Base-by-base conservation (phyloP, 1,140 invertebrate species). In the Sweltsa coloradensis region DNA sequence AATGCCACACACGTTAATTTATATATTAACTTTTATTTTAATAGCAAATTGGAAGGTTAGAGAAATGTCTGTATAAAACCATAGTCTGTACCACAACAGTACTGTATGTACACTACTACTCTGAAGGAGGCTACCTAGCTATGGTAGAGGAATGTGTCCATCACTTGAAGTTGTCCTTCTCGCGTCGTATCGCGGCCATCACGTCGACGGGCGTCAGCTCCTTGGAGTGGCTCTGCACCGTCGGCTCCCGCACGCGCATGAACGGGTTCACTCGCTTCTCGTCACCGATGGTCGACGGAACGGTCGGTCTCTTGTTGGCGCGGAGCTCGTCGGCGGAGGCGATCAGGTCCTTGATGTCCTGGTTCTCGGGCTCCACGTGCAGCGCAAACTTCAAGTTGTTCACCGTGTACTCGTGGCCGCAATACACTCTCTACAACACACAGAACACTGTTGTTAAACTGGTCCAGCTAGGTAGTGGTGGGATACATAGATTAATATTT, bases 381-480 rank as follows among this genome's bases (percentile, higher is more conserved):
- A 72, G 60, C 0, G 85, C 92, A 73, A 90, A 99, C 55, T 83
- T 83, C 31, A 99, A 70, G 69, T 99, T 99, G 54, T 78, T 78
- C 6, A 85, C 61, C 0, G 93, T 89, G 60, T 99, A 99, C 64
- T 99, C 96, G 67, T 99, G 96, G 0, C 96, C 96, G 69, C 93
- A 97, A 66, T 85, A 99, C 0, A 99, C 90, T 66, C 82, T 78
- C 81, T 85, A 57, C 14, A 68, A 59, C 29, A 57, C 54, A 51
- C 52, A 52, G 29, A n/a, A n/a, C n/a, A n/a, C n/a, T n/a, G n/a
- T n/a, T n/a, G n/a, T n/a, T n/a, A n/a, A n/a, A n/a, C n/a, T n/a
- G n/a, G n/a, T n/a, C n/a, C n/a, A n/a, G n/a, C n/a, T n/a, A n/a
- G n/a, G n/a, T n/a, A n/a, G n/a, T n/a, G n/a, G n/a, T n/a, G n/a